A percentile compares a stretch with the other conserved stretches of the same genome.
phyloP scores from a whole-genome alignment of 2,797 vertebrate species.

The Erethizon dorsatum region DNA sequence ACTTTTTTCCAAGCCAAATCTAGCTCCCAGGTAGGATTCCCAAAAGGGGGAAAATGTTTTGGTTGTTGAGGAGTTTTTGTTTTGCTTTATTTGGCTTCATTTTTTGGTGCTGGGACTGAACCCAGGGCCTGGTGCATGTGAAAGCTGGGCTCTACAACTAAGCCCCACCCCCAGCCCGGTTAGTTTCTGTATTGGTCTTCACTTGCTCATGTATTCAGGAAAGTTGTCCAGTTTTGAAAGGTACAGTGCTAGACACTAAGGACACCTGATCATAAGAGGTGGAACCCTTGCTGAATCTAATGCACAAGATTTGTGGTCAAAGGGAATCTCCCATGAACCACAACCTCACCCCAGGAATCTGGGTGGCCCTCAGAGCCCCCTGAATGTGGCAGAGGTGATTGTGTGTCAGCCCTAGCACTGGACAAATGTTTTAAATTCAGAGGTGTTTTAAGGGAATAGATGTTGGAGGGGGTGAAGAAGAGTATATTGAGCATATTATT shows the following conservation, averaged over 20 bases:
- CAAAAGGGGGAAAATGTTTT: neutral
- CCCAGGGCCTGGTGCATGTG: neutral
- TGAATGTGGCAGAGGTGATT: neutral
- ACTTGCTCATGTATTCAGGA: neutral
- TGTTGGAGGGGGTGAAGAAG: neutral
- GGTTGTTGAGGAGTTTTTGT: neutral
- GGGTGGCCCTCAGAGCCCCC: neutral
- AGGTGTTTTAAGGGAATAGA: neutral
- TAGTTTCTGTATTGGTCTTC: conserved; percentile 49
- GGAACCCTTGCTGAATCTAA: neutral
- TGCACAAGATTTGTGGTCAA: neutral
- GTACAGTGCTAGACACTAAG: neutral
- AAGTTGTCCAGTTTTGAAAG: conserved; percentile 8
- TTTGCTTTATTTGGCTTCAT: neutral
- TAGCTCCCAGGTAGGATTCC: neutral
- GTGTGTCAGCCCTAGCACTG: neutral
- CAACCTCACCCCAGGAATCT: neutral
- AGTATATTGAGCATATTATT: neutral
- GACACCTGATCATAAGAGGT: neutral
- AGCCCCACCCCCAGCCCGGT: neutral
- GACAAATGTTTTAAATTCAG: conserved; percentile 47
- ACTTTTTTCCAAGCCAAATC: neutral
- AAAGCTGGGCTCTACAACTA: neutral
- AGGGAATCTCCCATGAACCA: neutral
- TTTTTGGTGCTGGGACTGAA: neutral